These are phyloP conservation scores for Haemorhous mexicanus DNA, from an alignment of 2,113 vertebrate genomes.

Conservation along the genomic window DNA sequence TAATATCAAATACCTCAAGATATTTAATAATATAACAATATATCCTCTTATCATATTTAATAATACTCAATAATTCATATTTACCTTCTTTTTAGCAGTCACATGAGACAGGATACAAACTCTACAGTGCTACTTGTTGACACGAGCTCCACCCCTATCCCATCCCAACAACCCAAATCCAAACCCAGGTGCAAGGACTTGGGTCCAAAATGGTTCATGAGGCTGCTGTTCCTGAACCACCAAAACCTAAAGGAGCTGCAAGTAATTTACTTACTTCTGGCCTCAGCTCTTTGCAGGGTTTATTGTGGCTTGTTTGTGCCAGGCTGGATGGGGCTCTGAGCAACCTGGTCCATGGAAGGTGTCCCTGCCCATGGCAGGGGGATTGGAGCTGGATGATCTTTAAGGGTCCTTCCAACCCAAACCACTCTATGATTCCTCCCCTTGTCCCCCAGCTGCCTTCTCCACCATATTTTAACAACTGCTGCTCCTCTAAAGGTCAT, in stretches of 20 bases:
- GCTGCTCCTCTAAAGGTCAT: not conserved
- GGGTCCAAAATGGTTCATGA: fast-evolving
- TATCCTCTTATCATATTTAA: not conserved
- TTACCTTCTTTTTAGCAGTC: not conserved
- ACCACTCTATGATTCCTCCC: not conserved
- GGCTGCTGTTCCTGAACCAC: not conserved
- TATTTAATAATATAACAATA: not conserved
- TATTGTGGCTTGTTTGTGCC: not conserved
- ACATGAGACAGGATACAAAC: not conserved
- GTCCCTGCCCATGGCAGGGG: not conserved
- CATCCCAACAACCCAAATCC: not conserved
- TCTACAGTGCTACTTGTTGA: not conserved
- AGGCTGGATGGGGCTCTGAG: not conserved
- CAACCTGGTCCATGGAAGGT: not conserved
- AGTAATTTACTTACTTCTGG: not conserved
- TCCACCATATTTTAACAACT: not conserved
- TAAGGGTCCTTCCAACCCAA: not conserved
- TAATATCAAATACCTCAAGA: not conserved
- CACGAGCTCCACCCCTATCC: not conserved
- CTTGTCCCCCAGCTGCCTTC: not conserved
- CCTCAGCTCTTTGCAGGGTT: not conserved
- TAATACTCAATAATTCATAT: not conserved
- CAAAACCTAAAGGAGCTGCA: not conserved
- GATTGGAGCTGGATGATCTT: not conserved
- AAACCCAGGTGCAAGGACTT: not conserved